Percentiles rank a stretch among this genome's conserved stretches.
Evolutionary conservation across 2,797 vertebrate species (phyloP).

Genomic region (Nannoperca obscura): DNA sequence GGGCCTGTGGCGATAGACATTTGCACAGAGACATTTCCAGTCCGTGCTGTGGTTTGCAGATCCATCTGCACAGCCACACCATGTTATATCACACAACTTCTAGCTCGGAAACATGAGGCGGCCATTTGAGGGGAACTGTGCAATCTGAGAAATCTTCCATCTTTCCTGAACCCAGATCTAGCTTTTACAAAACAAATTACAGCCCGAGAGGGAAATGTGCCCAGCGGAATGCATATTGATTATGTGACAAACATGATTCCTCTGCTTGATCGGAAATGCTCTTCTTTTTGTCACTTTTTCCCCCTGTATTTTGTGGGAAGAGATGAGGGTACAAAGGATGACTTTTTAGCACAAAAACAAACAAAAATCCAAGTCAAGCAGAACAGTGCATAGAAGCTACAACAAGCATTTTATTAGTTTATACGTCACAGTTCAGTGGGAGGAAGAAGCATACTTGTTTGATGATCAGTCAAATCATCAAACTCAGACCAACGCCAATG

Average conservation of each 20-base stretch:
- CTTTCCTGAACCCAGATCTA: slow-evolving; percentile 41
- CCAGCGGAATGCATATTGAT: slow-evolving; percentile 38
- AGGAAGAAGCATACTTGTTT: background rate
- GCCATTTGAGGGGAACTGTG: slow-evolving; percentile 56
- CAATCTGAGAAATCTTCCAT: slow-evolving; percentile 57
- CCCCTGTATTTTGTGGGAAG: slow-evolving; percentile 15
- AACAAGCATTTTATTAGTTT: background rate
- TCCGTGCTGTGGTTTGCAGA: slow-evolving; percentile 44
- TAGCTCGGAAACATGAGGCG: slow-evolving; percentile 61
- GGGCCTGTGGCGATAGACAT: slow-evolving; percentile 31
- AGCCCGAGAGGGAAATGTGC: slow-evolving; percentile 31
- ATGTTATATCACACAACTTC: slow-evolving; percentile 23
- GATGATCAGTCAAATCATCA: background rate
- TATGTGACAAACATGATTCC: slow-evolving; percentile 39
- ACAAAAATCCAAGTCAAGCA: background rate
- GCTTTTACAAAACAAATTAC: slow-evolving; percentile 56
- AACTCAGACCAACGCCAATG: background rate
- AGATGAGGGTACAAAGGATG: background rate
- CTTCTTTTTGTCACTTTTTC: background rate
- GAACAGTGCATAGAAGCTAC: background rate
- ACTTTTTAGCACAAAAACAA: background rate
- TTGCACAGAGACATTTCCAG: slow-evolving; percentile 60
- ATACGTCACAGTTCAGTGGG: background rate
- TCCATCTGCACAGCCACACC: slow-evolving; percentile 37
- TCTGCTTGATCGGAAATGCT: slow-evolving; percentile 37